A percentile compares a stretch with the other conserved stretches of the same genome.
Conservation (phyloP, 2,797 vertebrate genomes). For the Iguana delicatissima region DNA sequence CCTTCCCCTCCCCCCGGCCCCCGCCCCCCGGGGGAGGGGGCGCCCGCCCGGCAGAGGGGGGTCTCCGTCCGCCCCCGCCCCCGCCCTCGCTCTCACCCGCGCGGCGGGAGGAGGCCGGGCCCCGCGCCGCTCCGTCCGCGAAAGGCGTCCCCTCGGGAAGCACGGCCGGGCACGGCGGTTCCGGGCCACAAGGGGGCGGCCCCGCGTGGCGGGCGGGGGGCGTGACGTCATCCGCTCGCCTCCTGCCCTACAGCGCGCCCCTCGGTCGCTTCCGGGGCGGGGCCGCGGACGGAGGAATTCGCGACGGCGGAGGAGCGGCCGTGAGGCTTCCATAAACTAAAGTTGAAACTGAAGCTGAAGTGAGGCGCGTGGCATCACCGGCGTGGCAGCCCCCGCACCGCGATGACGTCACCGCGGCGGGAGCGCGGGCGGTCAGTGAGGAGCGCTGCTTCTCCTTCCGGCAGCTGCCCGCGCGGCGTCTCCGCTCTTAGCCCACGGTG, state of each 20-base stretch:
- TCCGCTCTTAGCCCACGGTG: background rate
- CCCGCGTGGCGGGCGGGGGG: rapidly evolving
- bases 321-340: too few species aligned
- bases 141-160: conserved; percentile 1
- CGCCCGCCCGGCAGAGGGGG: background rate
- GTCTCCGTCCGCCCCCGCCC: background rate
- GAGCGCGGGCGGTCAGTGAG: too few species aligned
- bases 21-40: background rate
- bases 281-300: rapidly evolving
- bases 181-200: background rate
- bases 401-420: background rate
- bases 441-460: too few species aligned
- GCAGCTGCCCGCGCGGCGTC: too few species aligned
- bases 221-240: background rate
- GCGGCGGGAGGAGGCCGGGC: too few species aligned
- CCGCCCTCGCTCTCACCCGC: background rate
- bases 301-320: too few species aligned
- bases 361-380: background rate
- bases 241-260: too few species aligned
- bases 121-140: background rate
- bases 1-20: rapidly evolving
- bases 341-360: too few species aligned
- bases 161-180: background rate
- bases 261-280: too few species aligned
- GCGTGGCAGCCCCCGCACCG: too few species aligned